Conservation (phyloP, 2,888 invertebrate species). For the Sarcophaga variegata region DNA sequence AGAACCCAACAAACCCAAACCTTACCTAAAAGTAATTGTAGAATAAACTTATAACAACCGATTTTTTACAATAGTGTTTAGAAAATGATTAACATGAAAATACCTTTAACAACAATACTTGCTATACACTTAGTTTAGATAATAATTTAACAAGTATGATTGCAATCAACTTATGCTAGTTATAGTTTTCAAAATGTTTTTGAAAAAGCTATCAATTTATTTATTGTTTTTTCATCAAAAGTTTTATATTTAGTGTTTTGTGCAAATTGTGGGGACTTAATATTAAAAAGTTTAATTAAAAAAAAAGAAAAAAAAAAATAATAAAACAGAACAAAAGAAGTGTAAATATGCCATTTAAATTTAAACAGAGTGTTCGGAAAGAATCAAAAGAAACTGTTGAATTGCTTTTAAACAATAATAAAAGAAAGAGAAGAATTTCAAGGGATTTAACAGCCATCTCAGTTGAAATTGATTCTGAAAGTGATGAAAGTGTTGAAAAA, state of each 20-base stretch:
- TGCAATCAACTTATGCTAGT: too few relatives aligned
- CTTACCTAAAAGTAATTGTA: neutral
- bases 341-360: slow-evolving; percentile 48
- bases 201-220: too few relatives aligned
- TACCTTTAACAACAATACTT: neutral
- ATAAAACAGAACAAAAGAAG: slow-evolving; percentile 13
- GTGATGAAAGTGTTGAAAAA: slow-evolving; percentile 27
- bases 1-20: slow-evolving; percentile 15
- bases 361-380: slow-evolving; percentile 53
- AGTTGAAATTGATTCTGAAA: slow-evolving; percentile 23
- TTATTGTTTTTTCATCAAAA: too few relatives aligned
- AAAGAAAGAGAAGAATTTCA: slow-evolving; percentile 30
- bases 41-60: neutral
- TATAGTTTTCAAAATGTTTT: too few relatives aligned
- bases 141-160: neutral
- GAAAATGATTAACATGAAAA: neutral
- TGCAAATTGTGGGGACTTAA: slow-evolving; percentile 5
- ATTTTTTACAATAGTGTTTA: neutral
- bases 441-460: slow-evolving; percentile 22
- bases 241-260: too few relatives aligned
- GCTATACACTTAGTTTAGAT: slow-evolving; percentile 7
- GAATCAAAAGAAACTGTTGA: slow-evolving; percentile 57
- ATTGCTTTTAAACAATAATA: neutral
- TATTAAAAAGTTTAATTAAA: slow-evolving; percentile 8
- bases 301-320: neutral